Conservation (phyloP, 64 coral and sea anemone genomes). For the Montipora cactus region DNA sequence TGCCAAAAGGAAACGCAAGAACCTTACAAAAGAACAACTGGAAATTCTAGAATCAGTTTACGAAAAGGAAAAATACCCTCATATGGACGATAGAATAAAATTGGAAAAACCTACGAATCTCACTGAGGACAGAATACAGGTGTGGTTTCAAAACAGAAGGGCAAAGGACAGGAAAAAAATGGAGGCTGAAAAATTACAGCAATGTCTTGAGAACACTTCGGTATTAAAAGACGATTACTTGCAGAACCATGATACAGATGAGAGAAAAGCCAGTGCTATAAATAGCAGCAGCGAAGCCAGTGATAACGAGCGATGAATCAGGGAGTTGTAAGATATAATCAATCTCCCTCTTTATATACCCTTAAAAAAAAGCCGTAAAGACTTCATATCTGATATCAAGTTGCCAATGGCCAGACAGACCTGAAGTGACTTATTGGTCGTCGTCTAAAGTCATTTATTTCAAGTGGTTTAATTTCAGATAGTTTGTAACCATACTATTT, state of each 20-base stretch:
- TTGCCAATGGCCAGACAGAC: no score
- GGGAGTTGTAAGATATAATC: not conserved
- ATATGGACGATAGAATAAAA: conserved; percentile 57
- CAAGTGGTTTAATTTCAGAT: no score
- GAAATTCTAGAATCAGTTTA: conserved; percentile 69
- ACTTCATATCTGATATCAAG: no score
- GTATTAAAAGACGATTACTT: not conserved
- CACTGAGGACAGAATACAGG: conserved; percentile 57
- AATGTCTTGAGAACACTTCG: conserved; percentile 12
- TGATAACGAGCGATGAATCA: not conserved
- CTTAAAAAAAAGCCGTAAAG: no score
- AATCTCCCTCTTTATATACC: not conserved
- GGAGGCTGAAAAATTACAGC: conserved; percentile 25
- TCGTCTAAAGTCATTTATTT: no score
- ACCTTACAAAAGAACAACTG: conserved; percentile 69
- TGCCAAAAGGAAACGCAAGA: conserved; percentile 55
- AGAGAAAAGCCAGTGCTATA: not conserved
- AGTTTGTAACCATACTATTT: no score
- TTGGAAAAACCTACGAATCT: conserved; percentile 42
- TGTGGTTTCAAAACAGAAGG: conserved; percentile 79
- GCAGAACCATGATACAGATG: not conserved
- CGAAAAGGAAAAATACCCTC: conserved; percentile 53
- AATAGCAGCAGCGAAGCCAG: not conserved
- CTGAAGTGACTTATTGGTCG: no score
- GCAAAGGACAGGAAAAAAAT: conserved; percentile 62